Evolutionary conservation across 2,797 vertebrate genomes (phyloP), one percentile per base, ranked within the genome.

Genomic region (Hippoglossus hippoglossus): DNA sequence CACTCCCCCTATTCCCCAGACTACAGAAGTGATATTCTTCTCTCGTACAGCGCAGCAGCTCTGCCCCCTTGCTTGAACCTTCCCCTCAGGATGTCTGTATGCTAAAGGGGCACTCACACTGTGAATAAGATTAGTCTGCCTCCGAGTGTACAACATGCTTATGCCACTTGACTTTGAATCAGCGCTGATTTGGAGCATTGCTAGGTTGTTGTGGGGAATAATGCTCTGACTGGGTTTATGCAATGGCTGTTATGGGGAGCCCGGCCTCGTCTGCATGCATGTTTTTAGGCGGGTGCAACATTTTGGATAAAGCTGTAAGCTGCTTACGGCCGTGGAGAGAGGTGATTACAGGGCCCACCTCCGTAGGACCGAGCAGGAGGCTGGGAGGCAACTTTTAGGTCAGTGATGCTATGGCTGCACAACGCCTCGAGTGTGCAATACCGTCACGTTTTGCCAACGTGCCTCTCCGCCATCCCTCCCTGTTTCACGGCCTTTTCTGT

Each of bases 111-210:
- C 91, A 92, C 93, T 94, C 93, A 89, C 88, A 90, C 91, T 91
- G 94, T 91, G 93, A 93, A 94, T 92, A 91, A 91, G 93, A 94
- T 94, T 93, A 94, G 92, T 88, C 89, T 89, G 87, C 91, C 90
- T 92, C 89, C 78, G 77, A 93, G 91, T 93, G 92, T 92, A 92
- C 91, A 90, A 92, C 92, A 92, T 90, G 90, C 92, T 93, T 93
- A 93, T 90, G 92, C 92, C 92, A 91, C 92, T 93, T 92, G 94
- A 93, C 90, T 94, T 91, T 93, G 92, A 94, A 92, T 93, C 90
- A 88, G 88, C 65, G 50, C 90, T 92, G 91, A 92, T 93, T 92
- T 92, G 83, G 89, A 90, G 91, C 87, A 86, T 92, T 87, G 89
- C 90, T 85, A 88, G 86, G 80, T 89, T 90, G 87, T 92, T 89